These are phyloP conservation scores for Pandion haliaetus DNA, from an alignment of 2,113 vertebrate species.

Conservation along the genomic window DNA sequence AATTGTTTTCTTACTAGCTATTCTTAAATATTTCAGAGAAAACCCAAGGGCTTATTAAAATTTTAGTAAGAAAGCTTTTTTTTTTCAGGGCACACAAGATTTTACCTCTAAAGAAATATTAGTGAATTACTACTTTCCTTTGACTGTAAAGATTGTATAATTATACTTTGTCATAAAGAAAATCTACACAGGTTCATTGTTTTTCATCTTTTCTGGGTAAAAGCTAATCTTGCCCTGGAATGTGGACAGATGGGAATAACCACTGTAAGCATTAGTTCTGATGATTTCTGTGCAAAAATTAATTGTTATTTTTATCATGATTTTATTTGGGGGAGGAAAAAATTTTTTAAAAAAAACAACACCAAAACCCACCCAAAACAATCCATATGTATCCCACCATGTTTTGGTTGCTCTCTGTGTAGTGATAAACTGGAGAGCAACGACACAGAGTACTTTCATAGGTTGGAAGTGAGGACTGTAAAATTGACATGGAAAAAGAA, in stretches of 20 bases:
- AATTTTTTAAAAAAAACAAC: background rate
- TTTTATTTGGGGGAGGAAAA: background rate
- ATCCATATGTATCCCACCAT: background rate
- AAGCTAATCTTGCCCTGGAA: conserved; percentile 22
- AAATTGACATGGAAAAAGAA: background rate
- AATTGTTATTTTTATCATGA: background rate
- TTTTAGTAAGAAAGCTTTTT: conserved; percentile 23
- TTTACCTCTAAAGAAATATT: conserved; percentile 11
- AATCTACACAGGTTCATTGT: background rate
- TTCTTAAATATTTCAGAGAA: conserved; percentile 30
- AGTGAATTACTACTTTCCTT: conserved; percentile 18
- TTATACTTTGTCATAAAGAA: conserved; percentile 31
- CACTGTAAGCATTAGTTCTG: background rate
- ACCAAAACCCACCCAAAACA: too few relatives aligned
- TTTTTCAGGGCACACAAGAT: background rate
- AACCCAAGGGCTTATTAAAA: conserved; percentile 51
- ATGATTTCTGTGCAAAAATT: background rate
- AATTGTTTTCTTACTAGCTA: conserved; percentile 48
- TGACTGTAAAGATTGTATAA: conserved; percentile 26
- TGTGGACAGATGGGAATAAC: conserved; percentile 1
- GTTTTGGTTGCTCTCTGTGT: background rate
- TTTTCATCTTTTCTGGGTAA: background rate
- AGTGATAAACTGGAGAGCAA: background rate
- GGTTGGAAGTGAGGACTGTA: background rate
- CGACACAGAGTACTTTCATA: background rate